Evolutionary conservation across 2,888 invertebrate species (phyloP), one percentile per base, ranked within the genome.

Genomic region (Tricholauxania praeusta): DNA sequence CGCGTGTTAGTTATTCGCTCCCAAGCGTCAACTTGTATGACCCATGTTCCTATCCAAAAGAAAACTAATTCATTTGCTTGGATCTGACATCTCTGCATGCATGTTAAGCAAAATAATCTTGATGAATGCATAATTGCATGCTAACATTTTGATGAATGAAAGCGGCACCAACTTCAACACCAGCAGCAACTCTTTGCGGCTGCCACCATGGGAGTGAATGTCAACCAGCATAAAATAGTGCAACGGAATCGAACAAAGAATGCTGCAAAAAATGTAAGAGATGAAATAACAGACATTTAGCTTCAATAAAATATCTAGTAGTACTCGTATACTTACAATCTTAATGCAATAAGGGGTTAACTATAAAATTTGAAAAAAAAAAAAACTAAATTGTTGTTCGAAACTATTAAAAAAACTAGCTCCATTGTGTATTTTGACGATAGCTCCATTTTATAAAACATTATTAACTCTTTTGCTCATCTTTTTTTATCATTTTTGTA

Each of bases 51-150:
- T 51, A 75, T 77, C 80, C 75, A 71, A 39, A 39, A 39, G 77
- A 80, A 80, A 81, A 82, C 83, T 83, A 82, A 82, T 80, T 82
- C 79, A 81, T 82, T 83, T 81, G 79, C 78, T 78, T 78, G 76
- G 78, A 79, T 79, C 79, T 64, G 71, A 65, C 68, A 57, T 48
- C 71, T 49, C 74, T 75, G 75, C 75, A 77, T 77, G 83, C 84
- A 84, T 84, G 83, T 83, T 82, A 82, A 81, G 53, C 75, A 71
- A 74, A 74, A 82, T 83, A 85, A 84, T 84, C 84, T 85, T 83
- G 84, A 84, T 85, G 85, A 84, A 84, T 84, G 84, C 81, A 83
- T 84, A 84, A 84, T 84, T 85, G 84, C 84, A 79, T 80, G 80
- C 80, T 80, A 79, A 78, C 76, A 76, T 75, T 76, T 75, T 78